A percentile compares a stretch with the other conserved stretches of the same genome.
These are phyloP conservation scores for Xanthorhoe spadicearia DNA, from an alignment of 2,888 invertebrate genomes.

Conservation along the genomic window DNA sequence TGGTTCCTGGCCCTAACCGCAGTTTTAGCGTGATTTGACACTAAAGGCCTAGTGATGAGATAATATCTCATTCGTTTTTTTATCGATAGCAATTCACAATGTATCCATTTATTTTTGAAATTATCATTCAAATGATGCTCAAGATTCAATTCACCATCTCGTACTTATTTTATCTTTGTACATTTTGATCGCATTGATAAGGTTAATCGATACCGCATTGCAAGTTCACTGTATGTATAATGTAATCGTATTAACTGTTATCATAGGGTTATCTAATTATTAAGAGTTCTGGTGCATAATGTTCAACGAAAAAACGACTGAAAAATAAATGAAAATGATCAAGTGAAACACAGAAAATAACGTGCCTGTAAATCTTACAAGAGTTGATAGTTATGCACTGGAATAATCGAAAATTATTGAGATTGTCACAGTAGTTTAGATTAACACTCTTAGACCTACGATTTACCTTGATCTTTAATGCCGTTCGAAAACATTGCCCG, in stretches of 20 bases:
- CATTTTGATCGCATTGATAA: constrained; percentile 55
- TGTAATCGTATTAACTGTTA: constrained; percentile 76
- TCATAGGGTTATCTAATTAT: constrained; percentile 65
- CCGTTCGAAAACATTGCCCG: constrained; percentile 59
- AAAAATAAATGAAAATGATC: constrained; percentile 13
- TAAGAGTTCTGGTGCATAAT: constrained; percentile 71
- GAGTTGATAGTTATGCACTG: constrained; percentile 68
- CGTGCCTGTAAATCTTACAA: constrained; percentile 41
- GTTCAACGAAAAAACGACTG: constrained; percentile 62
- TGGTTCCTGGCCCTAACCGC: constrained; percentile 5
- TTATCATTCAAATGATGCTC: constrained; percentile 36
- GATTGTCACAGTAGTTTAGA: constrained; percentile 77
- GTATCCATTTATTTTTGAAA: constrained; percentile 11
- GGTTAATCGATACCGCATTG: constrained; percentile 63
- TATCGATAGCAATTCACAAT: constrained; percentile 27
- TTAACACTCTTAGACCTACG: constrained; percentile 80
- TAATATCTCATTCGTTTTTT: constrained; percentile 21
- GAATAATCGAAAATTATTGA: constrained; percentile 65
- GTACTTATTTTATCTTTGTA: constrained; percentile 25
- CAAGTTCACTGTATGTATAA: constrained; percentile 71
- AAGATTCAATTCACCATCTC: constrained; percentile 31
- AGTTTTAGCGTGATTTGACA: constrained; percentile 9
- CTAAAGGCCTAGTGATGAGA: constrained; percentile 32
- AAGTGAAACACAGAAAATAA: constrained; percentile 3
- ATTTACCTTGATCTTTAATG: constrained; percentile 61